These are phyloP conservation scores for Slavum lentiscoides DNA, from an alignment of 2,888 invertebrate genomes.

Conservation along the genomic window DNA sequence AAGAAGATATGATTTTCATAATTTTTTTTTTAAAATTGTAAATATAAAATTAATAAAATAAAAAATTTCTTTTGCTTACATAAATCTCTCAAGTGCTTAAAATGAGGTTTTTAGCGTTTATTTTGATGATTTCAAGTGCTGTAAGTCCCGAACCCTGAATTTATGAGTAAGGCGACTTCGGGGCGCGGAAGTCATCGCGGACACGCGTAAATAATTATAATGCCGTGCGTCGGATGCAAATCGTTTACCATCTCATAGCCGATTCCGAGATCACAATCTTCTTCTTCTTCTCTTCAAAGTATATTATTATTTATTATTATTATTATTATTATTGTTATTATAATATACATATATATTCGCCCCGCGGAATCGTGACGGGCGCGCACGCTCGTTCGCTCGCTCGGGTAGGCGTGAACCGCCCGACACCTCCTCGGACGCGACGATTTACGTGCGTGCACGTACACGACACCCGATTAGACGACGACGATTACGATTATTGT, in stretches of 20 bases:
- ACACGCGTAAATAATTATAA: neutral
- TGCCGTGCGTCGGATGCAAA: slow-evolving; percentile 29
- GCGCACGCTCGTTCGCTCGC: neutral
- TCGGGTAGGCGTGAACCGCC: slow-evolving; percentile 48
- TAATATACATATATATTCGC: slow-evolving; percentile 12
- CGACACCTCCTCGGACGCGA: slow-evolving; percentile 31
- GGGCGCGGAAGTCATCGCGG: slow-evolving; percentile 34
- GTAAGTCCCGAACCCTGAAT: no score
- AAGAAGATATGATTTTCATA: no score
- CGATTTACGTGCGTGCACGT: slow-evolving; percentile 30
- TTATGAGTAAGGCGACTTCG: no score
- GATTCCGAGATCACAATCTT: slow-evolving; percentile 44
- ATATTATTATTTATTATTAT: neutral
- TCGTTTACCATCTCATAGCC: slow-evolving; percentile 28
- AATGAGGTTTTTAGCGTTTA: no score
- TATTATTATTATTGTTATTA: slow-evolving; percentile 13
- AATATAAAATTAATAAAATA: no score
- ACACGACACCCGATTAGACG: slow-evolving; percentile 5
- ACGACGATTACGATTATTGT: slow-evolving; percentile 6
- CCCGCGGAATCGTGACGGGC: slow-evolving; percentile 49
- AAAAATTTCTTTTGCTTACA: no score
- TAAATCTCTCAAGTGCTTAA: no score
- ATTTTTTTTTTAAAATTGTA: no score
- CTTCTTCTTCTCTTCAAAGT: neutral
- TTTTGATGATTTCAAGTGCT: no score